Base-by-base conservation (phyloP, 2,113 vertebrate genomes). In the Poeciliopsis retropinna region DNA sequence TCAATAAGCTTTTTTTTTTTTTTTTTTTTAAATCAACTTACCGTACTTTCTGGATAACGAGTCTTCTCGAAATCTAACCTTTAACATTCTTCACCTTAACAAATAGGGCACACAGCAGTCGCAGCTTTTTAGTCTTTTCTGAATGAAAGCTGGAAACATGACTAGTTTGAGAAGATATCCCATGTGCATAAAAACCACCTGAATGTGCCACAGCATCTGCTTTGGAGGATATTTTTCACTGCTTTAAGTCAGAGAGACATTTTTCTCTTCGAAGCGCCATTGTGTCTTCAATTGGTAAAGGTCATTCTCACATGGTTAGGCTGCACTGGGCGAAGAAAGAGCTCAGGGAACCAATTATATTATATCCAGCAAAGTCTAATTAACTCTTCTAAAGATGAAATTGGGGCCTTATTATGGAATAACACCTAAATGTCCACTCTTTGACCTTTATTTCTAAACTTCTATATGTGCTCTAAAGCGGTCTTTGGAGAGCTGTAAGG, bases 201-300 rank as follows among this genome's bases (percentile, higher is more conserved):
- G 7, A 15, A 64, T 12, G 22, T 37, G 32, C 34, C 27, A 30
- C 10, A 14, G 65, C 27, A 29, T n/a, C 41, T 51, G 47, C 13
- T 22, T 19, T 29, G 10, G 30, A 2, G 15, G 22, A 14, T 54
- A 11, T 54, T 54, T 69, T 41, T 66, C 19, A 54, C 29, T 22
- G 28, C 41, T 47, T 54, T 30, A 25, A 29, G 8, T 51, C 41
- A 25, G 5, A 22, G 11, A 54, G 29, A 34, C 44, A n/a, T 32
- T 68, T 32, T 32, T 15, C 37, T 41, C 39, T 28, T 31, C 5
- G 25, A 13, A 31, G 60, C 44, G 60, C 66, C 27, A 57, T 77
- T 64, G 44, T 77, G 67, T 64, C 60, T 64, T 65, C 70, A 70
- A 41, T 77, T 70, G 70, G n/a, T 71, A 8, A 34, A 41, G 63